These are phyloP conservation scores for Protaetia brevitarsis DNA, from an alignment of 1,140 invertebrate genomes.

Conservation along the genomic window DNA sequence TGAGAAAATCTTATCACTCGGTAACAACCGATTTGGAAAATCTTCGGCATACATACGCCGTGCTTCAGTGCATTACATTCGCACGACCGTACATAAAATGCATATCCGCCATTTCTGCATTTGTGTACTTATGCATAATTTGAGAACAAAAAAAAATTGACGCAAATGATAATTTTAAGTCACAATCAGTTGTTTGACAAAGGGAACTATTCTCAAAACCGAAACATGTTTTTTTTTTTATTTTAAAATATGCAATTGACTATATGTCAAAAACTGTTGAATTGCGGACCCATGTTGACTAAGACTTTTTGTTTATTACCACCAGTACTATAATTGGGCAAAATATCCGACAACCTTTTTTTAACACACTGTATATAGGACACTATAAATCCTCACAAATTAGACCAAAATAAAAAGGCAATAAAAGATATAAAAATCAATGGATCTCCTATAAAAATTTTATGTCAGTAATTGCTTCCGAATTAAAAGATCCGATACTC, in stretches of 20 bases:
- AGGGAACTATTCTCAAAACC: background rate
- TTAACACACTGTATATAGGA: background rate
- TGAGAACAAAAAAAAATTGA: background rate
- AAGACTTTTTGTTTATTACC: background rate
- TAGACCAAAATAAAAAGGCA: background rate
- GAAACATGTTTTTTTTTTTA: background rate
- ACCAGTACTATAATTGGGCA: background rate
- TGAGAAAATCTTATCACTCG: constrained; percentile 6
- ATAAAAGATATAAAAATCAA: too few species aligned
- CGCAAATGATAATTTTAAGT: constrained; percentile 8
- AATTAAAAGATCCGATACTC: too few species aligned
- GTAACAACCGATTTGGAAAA: constrained; percentile 3
- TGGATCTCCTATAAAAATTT: too few species aligned
- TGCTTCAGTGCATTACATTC: constrained; percentile 24
- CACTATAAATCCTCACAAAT: too few species aligned
- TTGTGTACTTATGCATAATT: constrained; percentile 3
- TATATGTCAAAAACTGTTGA: constrained; percentile 8
- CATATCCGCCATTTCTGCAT: constrained; percentile 26
- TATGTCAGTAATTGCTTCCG: too few species aligned
- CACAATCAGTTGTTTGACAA: constrained; percentile 10
- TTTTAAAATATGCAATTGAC: constrained; percentile 6
- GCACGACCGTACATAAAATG: constrained; percentile 23
- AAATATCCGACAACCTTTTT: constrained; percentile 5
- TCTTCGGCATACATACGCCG: constrained; percentile 14
- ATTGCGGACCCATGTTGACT: constrained; percentile 12